A percentile compares a stretch with the other conserved stretches of the same genome.
Conservation (phyloP, 2,113 vertebrate genomes). For the Sturnus vulgaris region DNA sequence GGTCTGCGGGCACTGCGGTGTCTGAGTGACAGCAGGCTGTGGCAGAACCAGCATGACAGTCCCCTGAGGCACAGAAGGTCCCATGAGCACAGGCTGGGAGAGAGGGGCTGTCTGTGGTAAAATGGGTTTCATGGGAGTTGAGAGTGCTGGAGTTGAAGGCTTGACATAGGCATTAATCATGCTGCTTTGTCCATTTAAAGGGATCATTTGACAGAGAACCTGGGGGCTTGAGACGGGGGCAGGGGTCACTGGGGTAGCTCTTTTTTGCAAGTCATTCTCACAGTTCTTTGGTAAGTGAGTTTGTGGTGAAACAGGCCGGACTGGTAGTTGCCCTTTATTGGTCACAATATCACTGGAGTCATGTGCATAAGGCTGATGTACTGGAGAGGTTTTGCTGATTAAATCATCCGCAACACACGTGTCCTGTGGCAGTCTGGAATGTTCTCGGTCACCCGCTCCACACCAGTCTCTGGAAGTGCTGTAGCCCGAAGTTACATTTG, state of each 20-base stretch:
- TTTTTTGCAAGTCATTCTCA: conserved; percentile 66
- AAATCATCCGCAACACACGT: neutral
- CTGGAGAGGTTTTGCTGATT: neutral
- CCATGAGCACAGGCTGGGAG: conserved; percentile 81
- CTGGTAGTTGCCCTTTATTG: conserved; percentile 18
- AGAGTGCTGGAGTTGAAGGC: conserved; percentile 70
- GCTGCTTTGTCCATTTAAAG: conserved; percentile 76
- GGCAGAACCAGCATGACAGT: conserved; percentile 94
- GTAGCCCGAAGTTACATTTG: neutral
- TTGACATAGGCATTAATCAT: conserved; percentile 86
- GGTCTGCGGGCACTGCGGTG: conserved; percentile 64
- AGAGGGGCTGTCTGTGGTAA: conserved; percentile 73
- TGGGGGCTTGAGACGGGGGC: conserved; percentile 74
- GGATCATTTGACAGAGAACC: conserved; percentile 90
- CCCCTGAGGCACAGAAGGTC: conserved; percentile 83
- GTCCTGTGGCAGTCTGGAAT: neutral
- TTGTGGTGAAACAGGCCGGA: neutral
- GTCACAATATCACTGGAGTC: neutral
- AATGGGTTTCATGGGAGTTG: conserved; percentile 72
- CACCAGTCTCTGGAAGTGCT: neutral
- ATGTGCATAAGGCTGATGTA: conserved; percentile 18
- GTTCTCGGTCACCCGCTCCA: neutral
- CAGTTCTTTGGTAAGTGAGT: conserved; percentile 58
- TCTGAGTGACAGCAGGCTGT: conserved; percentile 74
- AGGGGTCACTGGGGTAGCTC: conserved; percentile 61